Percentiles rank a stretch among this genome's conserved stretches.
Conservation (phyloP, 2,113 vertebrate genomes). For the Dicaeum eximium region DNA sequence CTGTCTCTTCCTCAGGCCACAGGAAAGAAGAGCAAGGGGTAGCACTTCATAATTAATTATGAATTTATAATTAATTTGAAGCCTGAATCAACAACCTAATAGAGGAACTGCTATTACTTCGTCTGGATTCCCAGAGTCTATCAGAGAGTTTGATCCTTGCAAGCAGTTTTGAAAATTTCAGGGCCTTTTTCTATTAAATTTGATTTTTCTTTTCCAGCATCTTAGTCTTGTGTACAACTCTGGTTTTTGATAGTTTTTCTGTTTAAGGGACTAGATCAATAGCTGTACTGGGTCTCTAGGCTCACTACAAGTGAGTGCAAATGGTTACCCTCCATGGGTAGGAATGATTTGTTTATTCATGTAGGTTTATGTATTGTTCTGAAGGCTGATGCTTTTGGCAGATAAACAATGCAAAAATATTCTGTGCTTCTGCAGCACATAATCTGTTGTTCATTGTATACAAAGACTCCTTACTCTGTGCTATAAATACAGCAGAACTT, state of each 20-base stretch:
- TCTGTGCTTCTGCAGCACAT: background rate
- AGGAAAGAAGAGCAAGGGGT: conserved; percentile 51
- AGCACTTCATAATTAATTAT: conserved; percentile 68
- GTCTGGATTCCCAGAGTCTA: background rate
- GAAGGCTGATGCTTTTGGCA: background rate
- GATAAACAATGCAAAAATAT: background rate
- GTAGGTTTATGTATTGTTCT: background rate
- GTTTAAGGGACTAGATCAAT: background rate
- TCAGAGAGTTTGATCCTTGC: background rate
- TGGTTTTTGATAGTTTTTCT: background rate
- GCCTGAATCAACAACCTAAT: conserved; percentile 2
- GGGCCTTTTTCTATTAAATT: background rate
- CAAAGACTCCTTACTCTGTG: background rate
- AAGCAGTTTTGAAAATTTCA: background rate
- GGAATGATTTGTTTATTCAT: background rate
- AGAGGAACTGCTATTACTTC: background rate
- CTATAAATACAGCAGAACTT: background rate
- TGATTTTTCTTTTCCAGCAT: background rate
- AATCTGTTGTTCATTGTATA: background rate
- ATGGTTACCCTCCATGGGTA: background rate
- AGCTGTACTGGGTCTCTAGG: background rate
- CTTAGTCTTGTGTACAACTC: background rate
- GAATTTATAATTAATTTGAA: conserved; percentile 61
- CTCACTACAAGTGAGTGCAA: background rate
- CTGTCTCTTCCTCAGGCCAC: conserved; percentile 33